These are phyloP conservation scores for Leptopilina drosophilae DNA, from an alignment of 2,888 invertebrate genomes.

Conservation along the genomic window DNA sequence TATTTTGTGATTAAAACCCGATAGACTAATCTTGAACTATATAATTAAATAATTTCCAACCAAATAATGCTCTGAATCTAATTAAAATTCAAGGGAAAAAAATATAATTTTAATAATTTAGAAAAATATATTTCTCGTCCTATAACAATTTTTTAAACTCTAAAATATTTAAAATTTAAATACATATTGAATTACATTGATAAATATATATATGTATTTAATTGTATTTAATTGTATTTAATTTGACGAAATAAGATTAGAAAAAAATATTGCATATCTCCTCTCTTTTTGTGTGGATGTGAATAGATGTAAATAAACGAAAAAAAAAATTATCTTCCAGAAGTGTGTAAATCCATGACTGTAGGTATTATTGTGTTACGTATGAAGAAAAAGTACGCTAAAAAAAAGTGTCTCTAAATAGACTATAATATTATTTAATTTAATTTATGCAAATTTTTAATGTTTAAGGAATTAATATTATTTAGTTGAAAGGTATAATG, in stretches of 20 bases:
- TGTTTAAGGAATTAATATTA: constrained; percentile 29
- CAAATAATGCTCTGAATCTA: background rate
- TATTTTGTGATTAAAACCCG: constrained; percentile 12
- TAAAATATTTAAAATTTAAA: background rate
- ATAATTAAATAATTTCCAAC: background rate
- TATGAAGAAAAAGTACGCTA: constrained; percentile 6
- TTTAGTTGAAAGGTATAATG: constrained; percentile 7
- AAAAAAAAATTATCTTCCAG: constrained; percentile 37
- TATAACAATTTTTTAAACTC: background rate
- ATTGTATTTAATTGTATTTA: no score
- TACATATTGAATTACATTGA: no score
- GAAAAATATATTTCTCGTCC: background rate
- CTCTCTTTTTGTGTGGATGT: constrained; percentile 4
- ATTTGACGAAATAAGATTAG: background rate
- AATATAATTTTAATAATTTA: background rate
- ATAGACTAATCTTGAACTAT: constrained; percentile 1
- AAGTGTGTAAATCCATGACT: constrained; percentile 37
- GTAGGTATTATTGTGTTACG: constrained; percentile 23
- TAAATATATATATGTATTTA: no score
- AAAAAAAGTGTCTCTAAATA: constrained; percentile 16
- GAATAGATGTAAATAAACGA: constrained; percentile 27
- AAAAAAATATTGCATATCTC: constrained; percentile 26
- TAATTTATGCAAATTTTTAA: constrained; percentile 24
- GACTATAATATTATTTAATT: constrained; percentile 26
- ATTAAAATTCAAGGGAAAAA: background rate